These are phyloP conservation scores for Atta colombica DNA, from an alignment of 1,140 invertebrate species.

Conservation along the genomic window DNA sequence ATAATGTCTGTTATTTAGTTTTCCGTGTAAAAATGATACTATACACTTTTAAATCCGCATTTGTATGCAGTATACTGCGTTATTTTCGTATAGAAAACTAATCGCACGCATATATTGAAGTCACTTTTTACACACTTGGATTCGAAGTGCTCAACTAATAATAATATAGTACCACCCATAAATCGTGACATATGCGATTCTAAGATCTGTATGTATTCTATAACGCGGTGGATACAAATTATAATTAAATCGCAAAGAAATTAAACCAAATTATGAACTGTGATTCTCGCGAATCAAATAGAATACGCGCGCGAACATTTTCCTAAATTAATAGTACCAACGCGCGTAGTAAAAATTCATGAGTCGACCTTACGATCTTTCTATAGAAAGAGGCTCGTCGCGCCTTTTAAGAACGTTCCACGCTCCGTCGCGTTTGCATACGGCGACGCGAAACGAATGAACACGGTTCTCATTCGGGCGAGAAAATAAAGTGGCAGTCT, in stretches of 20 bases:
- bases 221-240: background rate
- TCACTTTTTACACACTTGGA: too few relatives aligned
- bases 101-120: too few relatives aligned
- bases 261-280: slow-evolving; percentile 5
- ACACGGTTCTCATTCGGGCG: slow-evolving; percentile 31
- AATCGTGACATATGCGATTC: slow-evolving; percentile 8
- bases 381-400: slow-evolving; percentile 11
- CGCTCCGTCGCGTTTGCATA: slow-evolving; percentile 50
- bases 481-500: slow-evolving; percentile 55
- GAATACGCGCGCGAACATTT: background rate
- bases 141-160: too few relatives aligned
- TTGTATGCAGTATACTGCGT: too few relatives aligned
- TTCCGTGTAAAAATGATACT: too few relatives aligned
- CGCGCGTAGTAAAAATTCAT: slow-evolving; percentile 51
- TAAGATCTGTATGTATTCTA: background rate
- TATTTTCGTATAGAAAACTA: too few relatives aligned
- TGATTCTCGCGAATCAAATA: slow-evolving; percentile 24
- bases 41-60: too few relatives aligned
- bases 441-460: slow-evolving; percentile 48
- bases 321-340: slow-evolving; percentile 40
- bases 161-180: slow-evolving; percentile 12
- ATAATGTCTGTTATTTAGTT: too few relatives aligned
- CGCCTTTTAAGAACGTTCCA: slow-evolving; percentile 30
- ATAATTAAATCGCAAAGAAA: slow-evolving; percentile 24
- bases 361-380: slow-evolving; percentile 13